A percentile compares a stretch with the other conserved stretches of the same genome.
Evolutionary conservation across 2,113 vertebrate species (phyloP).

Genomic region (Scomber japonicus): DNA sequence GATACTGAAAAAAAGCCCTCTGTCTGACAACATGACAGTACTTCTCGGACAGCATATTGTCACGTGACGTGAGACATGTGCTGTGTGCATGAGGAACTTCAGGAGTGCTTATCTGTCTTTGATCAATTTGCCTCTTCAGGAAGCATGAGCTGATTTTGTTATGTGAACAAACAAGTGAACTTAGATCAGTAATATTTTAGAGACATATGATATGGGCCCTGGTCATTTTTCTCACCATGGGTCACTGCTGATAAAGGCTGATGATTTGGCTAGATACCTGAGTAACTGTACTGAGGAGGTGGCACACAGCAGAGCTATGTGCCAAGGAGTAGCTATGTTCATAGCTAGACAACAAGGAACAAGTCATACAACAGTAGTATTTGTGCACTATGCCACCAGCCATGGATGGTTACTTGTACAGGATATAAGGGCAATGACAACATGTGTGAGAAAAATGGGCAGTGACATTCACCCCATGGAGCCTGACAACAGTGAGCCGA

Average conservation of each 20-base stretch:
- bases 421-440: constrained; percentile 41
- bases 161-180: constrained; percentile 29
- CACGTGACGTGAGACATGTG: constrained; percentile 33
- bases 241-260: constrained; percentile 69
- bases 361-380: constrained; percentile 64
- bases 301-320: constrained; percentile 62
- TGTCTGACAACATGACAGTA: constrained; percentile 35
- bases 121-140: constrained; percentile 27
- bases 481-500: background rate
- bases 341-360: constrained; percentile 56
- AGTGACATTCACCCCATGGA: constrained; percentile 27
- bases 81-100: constrained; percentile 16
- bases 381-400: constrained; percentile 61
- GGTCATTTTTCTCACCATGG: constrained; percentile 62
- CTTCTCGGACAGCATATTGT: constrained; percentile 50
- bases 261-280: constrained; percentile 79
- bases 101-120: constrained; percentile 22
- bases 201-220: constrained; percentile 15
- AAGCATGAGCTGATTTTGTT: constrained; percentile 8
- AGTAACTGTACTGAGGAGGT: constrained; percentile 77
- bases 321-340: constrained; percentile 62
- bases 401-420: constrained; percentile 33
- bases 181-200: constrained; percentile 18
- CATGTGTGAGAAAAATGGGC: constrained; percentile 61
- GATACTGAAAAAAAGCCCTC: constrained; percentile 10